These are phyloP conservation scores for Pammene aurita DNA, from an alignment of 2,888 invertebrate species.

Conservation along the genomic window DNA sequence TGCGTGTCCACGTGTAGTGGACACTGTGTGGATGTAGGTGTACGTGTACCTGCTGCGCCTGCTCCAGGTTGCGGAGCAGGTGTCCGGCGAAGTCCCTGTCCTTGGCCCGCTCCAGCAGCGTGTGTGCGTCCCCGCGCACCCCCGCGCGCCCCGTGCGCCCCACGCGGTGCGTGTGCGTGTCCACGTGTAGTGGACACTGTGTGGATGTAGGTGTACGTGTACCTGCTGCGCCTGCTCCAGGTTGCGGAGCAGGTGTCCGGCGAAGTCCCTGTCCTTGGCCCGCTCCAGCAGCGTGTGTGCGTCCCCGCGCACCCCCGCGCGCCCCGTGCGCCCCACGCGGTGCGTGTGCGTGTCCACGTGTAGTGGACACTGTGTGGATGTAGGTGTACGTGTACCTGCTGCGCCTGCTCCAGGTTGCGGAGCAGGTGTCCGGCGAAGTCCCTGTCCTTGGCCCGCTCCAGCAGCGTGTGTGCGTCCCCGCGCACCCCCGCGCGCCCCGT, in stretches of 20 bases:
- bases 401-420: slow-evolving; percentile 75
- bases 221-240: neutral
- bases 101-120: slow-evolving; percentile 85
- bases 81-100: slow-evolving; percentile 97
- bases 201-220: too few relatives aligned
- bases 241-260: slow-evolving; percentile 96
- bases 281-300: slow-evolving; percentile 87
- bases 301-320: slow-evolving; percentile 86
- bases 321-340: slow-evolving; percentile 96
- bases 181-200: slow-evolving; percentile 99
- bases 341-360: slow-evolving; percentile 99
- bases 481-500: slow-evolving; percentile 92
- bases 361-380: slow-evolving; percentile 98
- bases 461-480: slow-evolving; percentile 84
- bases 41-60: slow-evolving; percentile 2
- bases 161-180: slow-evolving; percentile 98
- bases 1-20: slow-evolving; percentile 99
- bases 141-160: slow-evolving; percentile 96
- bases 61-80: slow-evolving; percentile 88
- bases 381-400: too few relatives aligned
- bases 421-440: slow-evolving; percentile 99
- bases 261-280: slow-evolving; percentile 92
- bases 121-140: slow-evolving; percentile 85
- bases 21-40: slow-evolving; percentile 98
- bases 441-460: slow-evolving; percentile 87